Percentiles rank a stretch among this genome's conserved stretches.
phyloP scores from a whole-genome alignment of 2,888 invertebrate genomes.

The Phyllotreta striolata region DNA sequence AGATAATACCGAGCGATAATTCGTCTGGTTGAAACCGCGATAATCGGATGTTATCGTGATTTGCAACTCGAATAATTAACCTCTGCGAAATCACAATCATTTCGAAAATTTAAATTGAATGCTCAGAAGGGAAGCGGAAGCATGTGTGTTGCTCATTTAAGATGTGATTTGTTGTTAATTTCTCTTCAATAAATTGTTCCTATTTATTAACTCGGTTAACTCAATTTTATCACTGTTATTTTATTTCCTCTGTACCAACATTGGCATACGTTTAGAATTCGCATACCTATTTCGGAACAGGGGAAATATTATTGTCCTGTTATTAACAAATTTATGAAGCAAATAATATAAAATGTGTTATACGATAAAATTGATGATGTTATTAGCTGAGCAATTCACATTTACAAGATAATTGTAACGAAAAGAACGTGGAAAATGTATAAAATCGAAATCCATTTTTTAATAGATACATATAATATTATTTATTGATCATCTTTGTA shows the following conservation, averaged over 20 bases:
- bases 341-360: too few relatives aligned
- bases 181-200: constrained; percentile 1
- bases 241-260: too few relatives aligned
- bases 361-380: too few relatives aligned
- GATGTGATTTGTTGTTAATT: constrained; percentile 7
- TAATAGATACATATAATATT: constrained; percentile 9
- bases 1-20: neutral
- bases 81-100: constrained; percentile 22
- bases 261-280: too few relatives aligned
- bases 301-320: too few relatives aligned
- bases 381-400: constrained; percentile 15
- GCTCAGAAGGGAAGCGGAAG: constrained; percentile 8
- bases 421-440: neutral
- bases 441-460: neutral
- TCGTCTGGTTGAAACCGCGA: constrained; percentile 1
- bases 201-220: too few relatives aligned
- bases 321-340: too few relatives aligned
- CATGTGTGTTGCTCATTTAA: constrained; percentile 18
- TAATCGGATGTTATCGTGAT: constrained; percentile 10
- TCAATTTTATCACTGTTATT: too few relatives aligned
- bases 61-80: constrained; percentile 13
- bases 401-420: constrained; percentile 5
- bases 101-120: constrained; percentile 6
- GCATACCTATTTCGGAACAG: too few relatives aligned
- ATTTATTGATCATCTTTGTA: neutral